A percentile compares a stretch with the other conserved stretches of the same genome.
Conservation (phyloP, 37 sponge, comb jelly and placozoan genomes). For the Haliclona indistincta region DNA sequence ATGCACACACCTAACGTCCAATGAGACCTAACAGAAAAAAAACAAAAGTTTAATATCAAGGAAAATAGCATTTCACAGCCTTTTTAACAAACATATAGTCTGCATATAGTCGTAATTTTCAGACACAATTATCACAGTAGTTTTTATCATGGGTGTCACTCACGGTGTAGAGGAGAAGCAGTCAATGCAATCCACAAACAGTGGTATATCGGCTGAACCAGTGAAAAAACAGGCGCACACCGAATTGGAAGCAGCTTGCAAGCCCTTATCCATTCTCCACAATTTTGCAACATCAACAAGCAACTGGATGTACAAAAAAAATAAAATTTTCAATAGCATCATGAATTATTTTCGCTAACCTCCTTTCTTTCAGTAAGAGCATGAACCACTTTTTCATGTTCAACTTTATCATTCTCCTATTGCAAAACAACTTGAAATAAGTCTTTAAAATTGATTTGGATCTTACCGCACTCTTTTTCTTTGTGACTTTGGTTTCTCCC, state of each 20-base stretch:
- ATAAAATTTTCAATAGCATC: neutral
- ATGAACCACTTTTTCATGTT: neutral
- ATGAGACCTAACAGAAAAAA: slow-evolving; percentile 10
- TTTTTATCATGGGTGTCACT: slow-evolving; percentile 7
- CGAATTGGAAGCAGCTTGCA: slow-evolving; percentile 47
- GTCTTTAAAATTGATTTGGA: neutral
- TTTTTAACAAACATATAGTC: no score
- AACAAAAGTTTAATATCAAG: no score
- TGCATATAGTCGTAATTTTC: no score
- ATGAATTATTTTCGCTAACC: neutral
- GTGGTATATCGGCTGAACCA: neutral
- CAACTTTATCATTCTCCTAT: slow-evolving; percentile 16
- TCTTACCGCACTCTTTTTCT: no score
- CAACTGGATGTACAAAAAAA: slow-evolving; percentile 4
- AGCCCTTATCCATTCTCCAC: slow-evolving; percentile 40
- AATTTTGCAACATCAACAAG: slow-evolving; percentile 13
- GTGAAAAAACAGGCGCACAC: slow-evolving; percentile 36
- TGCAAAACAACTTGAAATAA: neutral
- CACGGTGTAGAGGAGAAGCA: slow-evolving; percentile 26
- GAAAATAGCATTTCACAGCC: no score
- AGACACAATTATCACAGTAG: no score
- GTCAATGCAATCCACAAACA: slow-evolving; percentile 24
- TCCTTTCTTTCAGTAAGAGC: slow-evolving; percentile 9
- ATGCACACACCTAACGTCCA: slow-evolving; percentile 54
- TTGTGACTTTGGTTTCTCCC: neutral